phyloP scores from a whole-genome alignment of 2,888 invertebrate species.

The Tortrix viridana region DNA sequence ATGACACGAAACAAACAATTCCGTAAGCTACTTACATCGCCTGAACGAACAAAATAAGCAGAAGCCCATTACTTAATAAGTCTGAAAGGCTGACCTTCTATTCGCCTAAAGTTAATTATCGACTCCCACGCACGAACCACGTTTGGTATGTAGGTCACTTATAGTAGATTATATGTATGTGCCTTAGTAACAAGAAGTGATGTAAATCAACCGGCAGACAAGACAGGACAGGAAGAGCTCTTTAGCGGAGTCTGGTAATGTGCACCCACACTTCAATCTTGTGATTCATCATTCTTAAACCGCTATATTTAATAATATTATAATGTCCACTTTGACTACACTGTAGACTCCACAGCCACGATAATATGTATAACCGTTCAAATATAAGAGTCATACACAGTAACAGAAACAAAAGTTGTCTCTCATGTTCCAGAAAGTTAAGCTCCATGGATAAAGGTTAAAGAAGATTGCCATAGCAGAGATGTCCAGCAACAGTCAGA shows the following conservation, averaged over 20 bases:
- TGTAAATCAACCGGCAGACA: slow-evolving; percentile 5
- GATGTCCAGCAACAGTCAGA: no score
- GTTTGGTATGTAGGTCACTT: slow-evolving; percentile 42
- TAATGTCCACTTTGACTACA: neutral
- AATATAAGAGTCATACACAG: no score
- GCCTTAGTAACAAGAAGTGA: neutral
- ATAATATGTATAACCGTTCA: no score
- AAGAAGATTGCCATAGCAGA: no score
- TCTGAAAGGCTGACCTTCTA: slow-evolving; percentile 25
- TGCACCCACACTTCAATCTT: slow-evolving; percentile 4
- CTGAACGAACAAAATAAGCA: slow-evolving; percentile 6
- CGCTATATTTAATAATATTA: neutral
- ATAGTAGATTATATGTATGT: slow-evolving; percentile 22
- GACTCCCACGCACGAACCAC: slow-evolving; percentile 45
- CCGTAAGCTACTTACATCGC: slow-evolving; percentile 8
- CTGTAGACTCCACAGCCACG: no score
- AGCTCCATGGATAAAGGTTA: no score
- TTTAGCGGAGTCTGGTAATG: neutral
- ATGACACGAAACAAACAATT: slow-evolving; percentile 3
- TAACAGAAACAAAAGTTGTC: no score
- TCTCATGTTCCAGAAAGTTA: no score
- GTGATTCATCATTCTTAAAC: neutral
- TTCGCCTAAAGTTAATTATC: slow-evolving; percentile 45
- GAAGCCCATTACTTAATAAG: slow-evolving; percentile 25
- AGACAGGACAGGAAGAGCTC: slow-evolving; percentile 12